Evolutionary conservation across 1,140 invertebrate genomes (phyloP).

Genomic region (Drosophila sechellia): DNA sequence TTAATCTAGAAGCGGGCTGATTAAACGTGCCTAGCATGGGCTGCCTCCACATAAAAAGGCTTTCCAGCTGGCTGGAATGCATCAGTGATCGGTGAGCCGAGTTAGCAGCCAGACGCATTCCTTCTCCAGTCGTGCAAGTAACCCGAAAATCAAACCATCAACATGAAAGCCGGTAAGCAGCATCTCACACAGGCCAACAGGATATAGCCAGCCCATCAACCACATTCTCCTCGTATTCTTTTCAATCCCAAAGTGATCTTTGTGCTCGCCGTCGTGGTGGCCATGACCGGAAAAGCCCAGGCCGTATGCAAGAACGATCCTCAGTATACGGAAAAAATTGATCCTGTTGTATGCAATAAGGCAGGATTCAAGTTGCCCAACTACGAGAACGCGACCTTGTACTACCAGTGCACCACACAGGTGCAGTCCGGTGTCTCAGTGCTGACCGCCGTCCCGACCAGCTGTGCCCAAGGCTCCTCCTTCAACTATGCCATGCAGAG

Average conservation of each 20-base stretch:
- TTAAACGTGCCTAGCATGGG: slow-evolving; percentile 57
- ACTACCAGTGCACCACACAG: slow-evolving; percentile 17
- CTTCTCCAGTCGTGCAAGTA: slow-evolving; percentile 21
- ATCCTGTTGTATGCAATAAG: not conserved
- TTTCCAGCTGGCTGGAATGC: slow-evolving; percentile 13
- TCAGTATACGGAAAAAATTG: slow-evolving; percentile 21
- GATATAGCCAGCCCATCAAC: slow-evolving; percentile 10
- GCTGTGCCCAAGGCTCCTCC: not conserved
- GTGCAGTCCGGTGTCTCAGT: not conserved
- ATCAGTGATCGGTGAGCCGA: slow-evolving; percentile 65
- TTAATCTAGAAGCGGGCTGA: slow-evolving; percentile 71
- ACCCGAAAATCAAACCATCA: slow-evolving; percentile 6
- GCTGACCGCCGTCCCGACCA: not conserved
- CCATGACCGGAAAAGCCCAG: slow-evolving; percentile 37
- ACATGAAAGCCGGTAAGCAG: slow-evolving; percentile 72
- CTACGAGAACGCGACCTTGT: slow-evolving; percentile 48
- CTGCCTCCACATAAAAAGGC: slow-evolving; percentile 59
- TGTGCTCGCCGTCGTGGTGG: slow-evolving; percentile 51
- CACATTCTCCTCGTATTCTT: not conserved
- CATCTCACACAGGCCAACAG: not conserved
- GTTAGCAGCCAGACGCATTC: slow-evolving; percentile 46
- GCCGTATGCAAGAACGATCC: slow-evolving; percentile 13
- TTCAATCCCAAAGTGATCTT: slow-evolving; percentile 44
- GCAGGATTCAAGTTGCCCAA: slow-evolving; percentile 40
- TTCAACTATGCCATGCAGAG: slow-evolving; percentile 47